Evolutionary conservation across 2,113 vertebrate species (phyloP), one percentile per base, ranked within the genome.

Genomic region (Todiramphus saurophagus): DNA sequence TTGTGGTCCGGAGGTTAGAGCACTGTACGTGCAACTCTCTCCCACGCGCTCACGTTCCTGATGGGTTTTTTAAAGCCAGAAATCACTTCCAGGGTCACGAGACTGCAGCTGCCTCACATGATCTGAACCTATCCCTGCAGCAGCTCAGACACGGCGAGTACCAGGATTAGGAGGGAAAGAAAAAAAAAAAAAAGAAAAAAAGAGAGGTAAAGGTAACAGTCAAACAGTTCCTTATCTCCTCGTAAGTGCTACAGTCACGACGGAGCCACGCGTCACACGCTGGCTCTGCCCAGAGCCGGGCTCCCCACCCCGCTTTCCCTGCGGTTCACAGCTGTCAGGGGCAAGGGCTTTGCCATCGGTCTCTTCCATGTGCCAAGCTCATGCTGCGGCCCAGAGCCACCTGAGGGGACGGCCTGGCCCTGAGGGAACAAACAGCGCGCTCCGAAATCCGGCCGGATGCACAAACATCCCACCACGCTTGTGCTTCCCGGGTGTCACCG

Each of bases 381-480:
- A 21, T 4, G 31, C 11, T 10, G 56, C 20, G 30, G 56, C 56
- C 56, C 31, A 33, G 31, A 33, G 31, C 31, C 56, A 33, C 56
- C 59, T 21, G 21, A 50, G 48, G 48, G 48, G 48, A 50, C 48
- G 24, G 51, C 25, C 14, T 27, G 51, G 25, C 51, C 35, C 35
- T 7, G 23, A 18, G 60, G 25, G 60, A 19, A 25, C 37, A 41
- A 19, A 25, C 25, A 41, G 62, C 11, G 19, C 24, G 25, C 16
- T 39, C 16, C 28, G 4, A 7, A 21, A 2, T 3, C 11, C 10
- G 33, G 27, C 62, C n/a, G 2, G 3, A 18, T 5, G 1, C 31
- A 27, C 2, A 2, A 1, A 2, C 7, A 15, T 33, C 69, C 37
- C 24, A 1, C 28, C 1, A 3, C 0, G 3, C 53, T 39, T 5